These are phyloP conservation scores for Willisornis vidua DNA, from an alignment of 2,113 vertebrate species.

Conservation along the genomic window DNA sequence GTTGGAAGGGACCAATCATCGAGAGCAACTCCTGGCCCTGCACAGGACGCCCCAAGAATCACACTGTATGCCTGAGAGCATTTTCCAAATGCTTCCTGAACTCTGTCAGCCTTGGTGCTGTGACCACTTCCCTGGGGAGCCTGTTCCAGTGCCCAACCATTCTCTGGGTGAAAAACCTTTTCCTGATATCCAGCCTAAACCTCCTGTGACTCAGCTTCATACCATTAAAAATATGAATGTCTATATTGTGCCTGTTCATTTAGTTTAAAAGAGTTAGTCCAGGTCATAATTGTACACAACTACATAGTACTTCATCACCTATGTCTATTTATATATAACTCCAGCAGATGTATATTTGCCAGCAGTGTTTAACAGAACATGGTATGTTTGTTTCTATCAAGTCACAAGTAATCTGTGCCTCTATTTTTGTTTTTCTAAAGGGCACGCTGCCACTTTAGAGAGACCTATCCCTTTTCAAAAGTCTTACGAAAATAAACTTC, in stretches of 20 bases:
- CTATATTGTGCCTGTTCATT: not conserved
- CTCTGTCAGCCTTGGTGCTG: not conserved
- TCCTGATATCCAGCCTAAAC: not conserved
- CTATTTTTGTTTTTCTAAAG: conserved; percentile 69
- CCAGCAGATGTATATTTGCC: not conserved
- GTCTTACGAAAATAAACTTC: not conserved
- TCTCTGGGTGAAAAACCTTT: not conserved
- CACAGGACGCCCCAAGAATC: not conserved
- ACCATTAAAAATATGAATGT: not conserved
- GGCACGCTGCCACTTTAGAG: conserved; percentile 73
- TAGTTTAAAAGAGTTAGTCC: not conserved
- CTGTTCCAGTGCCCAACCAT: not conserved
- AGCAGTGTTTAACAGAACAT: not conserved
- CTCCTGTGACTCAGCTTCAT: not conserved
- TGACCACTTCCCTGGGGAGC: not conserved
- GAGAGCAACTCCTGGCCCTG: not conserved
- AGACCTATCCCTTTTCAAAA: conserved; percentile 75
- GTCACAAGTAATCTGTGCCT: conserved; percentile 81
- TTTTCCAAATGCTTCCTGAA: not conserved
- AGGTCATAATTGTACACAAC: not conserved
- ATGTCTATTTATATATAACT: not conserved
- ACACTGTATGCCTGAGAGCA: too few relatives aligned
- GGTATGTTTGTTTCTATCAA: conserved; percentile 71
- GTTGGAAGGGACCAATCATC: not conserved
- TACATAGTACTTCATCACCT: not conserved